Evolutionary conservation across 2,797 vertebrate species (phyloP), one percentile per base, ranked within the genome.

Genomic region (Gobionotothen gibberifrons): DNA sequence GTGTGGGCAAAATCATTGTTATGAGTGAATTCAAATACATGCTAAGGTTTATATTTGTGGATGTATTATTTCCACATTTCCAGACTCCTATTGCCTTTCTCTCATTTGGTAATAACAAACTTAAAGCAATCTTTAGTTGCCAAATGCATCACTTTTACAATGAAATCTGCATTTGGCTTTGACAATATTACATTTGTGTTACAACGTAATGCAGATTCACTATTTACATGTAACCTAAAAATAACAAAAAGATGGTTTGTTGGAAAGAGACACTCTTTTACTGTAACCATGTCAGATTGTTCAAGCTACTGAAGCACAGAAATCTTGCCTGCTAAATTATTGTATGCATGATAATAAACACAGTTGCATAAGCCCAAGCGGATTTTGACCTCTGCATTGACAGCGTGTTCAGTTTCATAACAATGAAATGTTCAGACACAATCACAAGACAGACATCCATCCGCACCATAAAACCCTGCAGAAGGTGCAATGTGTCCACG

Each of bases 341-440:
- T 69, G 21, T 16, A 32, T 60, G 81, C 61, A 55, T 44, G 64
- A 76, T 69, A 55, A 84, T 73, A 82, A 85, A 84, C 68, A 74
- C 67, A 82, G 60, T 86, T 89, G 77, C 87, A 85, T 82, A 87
- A 91, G 70, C 17, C 59, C 64, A 46, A 1, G 44, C 57, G 84
- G 85, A 93, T 87, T 83, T 72, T 65, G 77, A 72, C 75, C 83
- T 69, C 64, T 67, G 52, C 21, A 16, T 17, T 83, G 82, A 90
- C 82, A 86, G 79, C 74, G 51, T 74, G 69, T 78, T 68, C 53
- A 19, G 15, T 72, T 69, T 83, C 70, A 75, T 61, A 76, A 77
- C 67, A 83, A 81, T 58, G 26, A 76, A 68, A 85, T 44, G 58
- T 58, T 58, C 40, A 36, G 48, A 67, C 56, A 49, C 1, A 1